phyloP scores from a whole-genome alignment of 2,797 vertebrate genomes.

The Podarcis siculus region DNA sequence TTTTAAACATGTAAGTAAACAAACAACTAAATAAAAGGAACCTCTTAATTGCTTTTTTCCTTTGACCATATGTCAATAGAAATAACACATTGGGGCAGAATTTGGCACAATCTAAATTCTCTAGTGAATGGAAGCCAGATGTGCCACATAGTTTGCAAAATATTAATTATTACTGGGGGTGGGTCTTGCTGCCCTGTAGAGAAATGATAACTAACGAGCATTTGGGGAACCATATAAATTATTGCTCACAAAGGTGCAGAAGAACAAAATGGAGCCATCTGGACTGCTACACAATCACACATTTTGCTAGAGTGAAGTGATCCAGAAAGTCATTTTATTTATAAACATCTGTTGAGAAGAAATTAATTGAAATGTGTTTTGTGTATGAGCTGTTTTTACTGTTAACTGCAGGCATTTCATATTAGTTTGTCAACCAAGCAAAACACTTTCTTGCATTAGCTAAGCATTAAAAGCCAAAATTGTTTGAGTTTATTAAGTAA shows the following conservation, averaged over 20 bases:
- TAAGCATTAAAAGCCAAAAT: background rate
- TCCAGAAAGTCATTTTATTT: conserved; percentile 21
- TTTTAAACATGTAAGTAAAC: background rate
- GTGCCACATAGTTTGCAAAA: background rate
- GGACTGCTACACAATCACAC: conserved; percentile 3
- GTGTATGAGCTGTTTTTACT: background rate
- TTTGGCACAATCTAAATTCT: background rate
- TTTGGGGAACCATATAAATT: conserved; percentile 25
- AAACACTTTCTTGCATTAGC: background rate
- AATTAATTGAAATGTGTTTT: background rate
- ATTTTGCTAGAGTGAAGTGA: background rate
- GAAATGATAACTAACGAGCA: background rate
- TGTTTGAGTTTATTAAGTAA: background rate
- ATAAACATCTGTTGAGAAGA: conserved; percentile 8
- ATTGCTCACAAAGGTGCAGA: conserved; percentile 31
- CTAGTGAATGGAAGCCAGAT: background rate
- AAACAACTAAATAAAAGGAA: background rate
- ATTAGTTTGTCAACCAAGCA: background rate
- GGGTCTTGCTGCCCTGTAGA: conserved; percentile 30
- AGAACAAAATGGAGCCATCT: conserved; percentile 42
- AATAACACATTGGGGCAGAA: background rate
- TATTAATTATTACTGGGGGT: background rate
- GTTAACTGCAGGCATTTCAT: background rate
- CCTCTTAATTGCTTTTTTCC: background rate
- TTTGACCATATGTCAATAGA: background rate